Evolutionary conservation across 2,797 vertebrate genomes (phyloP).

Genomic region (Masticophis lateralis): DNA sequence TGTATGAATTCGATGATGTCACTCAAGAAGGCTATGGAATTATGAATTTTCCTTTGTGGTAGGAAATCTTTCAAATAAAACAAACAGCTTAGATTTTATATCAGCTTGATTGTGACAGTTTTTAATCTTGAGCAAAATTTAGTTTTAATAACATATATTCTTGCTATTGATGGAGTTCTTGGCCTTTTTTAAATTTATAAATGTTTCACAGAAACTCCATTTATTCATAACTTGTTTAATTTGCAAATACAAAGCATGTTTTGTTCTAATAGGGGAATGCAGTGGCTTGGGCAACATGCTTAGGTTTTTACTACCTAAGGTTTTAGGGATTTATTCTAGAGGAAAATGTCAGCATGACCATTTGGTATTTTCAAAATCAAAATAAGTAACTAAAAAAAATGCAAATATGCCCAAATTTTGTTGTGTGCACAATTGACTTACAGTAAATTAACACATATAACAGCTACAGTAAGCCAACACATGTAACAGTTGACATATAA

Average conservation of each 20-base stretch:
- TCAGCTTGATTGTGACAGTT: neutral
- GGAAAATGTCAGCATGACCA: neutral
- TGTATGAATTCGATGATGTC: neutral
- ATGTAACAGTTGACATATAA: neutral
- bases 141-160: neutral
- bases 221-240: neutral
- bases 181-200: neutral
- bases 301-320: neutral
- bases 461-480: neutral
- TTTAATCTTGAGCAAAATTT: neutral
- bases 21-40: neutral
- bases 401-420: neutral
- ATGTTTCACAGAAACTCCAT: neutral
- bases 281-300: neutral
- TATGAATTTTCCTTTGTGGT: neutral
- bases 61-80: neutral
- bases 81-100: neutral
- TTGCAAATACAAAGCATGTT: neutral
- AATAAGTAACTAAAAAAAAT: constrained; percentile 9
- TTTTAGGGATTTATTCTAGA: neutral
- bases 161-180: neutral
- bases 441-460: neutral
- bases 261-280: neutral
- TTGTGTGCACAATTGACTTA: constrained; percentile 19
- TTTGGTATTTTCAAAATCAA: constrained; percentile 4